Percentiles rank a stretch among this genome's conserved stretches.
phyloP scores from a whole-genome alignment of 64 coral and sea anemone genomes.

The Orbicella faveolata region DNA sequence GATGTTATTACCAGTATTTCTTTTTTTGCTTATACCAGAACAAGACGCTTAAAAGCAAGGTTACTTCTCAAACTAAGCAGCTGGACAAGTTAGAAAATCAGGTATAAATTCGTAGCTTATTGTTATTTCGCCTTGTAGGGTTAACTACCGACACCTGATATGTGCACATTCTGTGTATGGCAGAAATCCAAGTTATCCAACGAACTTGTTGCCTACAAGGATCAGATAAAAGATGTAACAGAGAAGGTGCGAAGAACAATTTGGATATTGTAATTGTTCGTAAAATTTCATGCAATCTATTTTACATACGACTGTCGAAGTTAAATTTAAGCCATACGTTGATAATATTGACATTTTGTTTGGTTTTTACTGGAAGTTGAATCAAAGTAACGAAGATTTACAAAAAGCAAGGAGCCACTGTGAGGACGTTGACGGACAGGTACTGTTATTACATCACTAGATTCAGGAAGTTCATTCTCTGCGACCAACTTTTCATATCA shows the following conservation, averaged over 20 bases:
- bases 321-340: too few species aligned
- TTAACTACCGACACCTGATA: not conserved
- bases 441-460: not conserved
- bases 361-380: slow-evolving; percentile 8
- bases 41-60: slow-evolving; percentile 57
- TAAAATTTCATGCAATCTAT: not conserved
- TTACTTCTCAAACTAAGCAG: slow-evolving; percentile 62
- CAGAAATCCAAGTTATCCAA: slow-evolving; percentile 29
- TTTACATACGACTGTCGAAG: too few species aligned
- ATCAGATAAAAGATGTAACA: slow-evolving; percentile 52
- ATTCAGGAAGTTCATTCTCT: too few species aligned
- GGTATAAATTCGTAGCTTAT: slow-evolving; percentile 2
- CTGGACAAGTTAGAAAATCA: slow-evolving; percentile 53
- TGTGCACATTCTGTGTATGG: not conserved
- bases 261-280: not conserved
- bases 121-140: not conserved
- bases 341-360: not conserved
- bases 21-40: slow-evolving; percentile 33
- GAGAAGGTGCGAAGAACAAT: slow-evolving; percentile 16
- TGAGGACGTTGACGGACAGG: slow-evolving; percentile 1
- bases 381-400: slow-evolving; percentile 23
- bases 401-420: not conserved
- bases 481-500: too few species aligned
- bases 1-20: not conserved
- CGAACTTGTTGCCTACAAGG: slow-evolving; percentile 21